A percentile compares a stretch with the other conserved stretches of the same genome.
Conservation (phyloP, 1,140 invertebrate species). For the Papilio xuthus region DNA sequence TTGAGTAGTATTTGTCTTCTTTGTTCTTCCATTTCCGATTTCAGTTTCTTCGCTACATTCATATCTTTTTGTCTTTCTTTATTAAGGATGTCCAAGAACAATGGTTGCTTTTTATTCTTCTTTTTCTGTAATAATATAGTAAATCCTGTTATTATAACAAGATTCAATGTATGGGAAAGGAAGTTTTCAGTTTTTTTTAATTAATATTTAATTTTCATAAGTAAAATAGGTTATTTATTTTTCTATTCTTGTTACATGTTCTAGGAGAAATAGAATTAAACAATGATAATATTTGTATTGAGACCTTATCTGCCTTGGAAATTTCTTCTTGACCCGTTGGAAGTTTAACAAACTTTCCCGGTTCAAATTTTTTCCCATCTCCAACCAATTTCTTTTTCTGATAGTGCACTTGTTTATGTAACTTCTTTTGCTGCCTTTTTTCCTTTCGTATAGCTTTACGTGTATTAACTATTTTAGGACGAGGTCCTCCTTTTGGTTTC, state of each 20-base stretch:
- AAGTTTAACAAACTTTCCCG: conserved; percentile 70
- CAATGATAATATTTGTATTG: conserved; percentile 1
- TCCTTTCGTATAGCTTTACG: conserved; percentile 69
- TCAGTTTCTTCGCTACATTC: conserved; percentile 59
- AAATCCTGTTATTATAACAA: not conserved
- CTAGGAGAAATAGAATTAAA: not conserved
- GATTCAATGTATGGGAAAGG: too few species aligned
- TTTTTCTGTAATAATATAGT: conserved; percentile 51
- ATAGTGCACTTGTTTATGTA: conserved; percentile 68
- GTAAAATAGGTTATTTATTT: not conserved
- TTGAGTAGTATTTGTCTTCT: conserved; percentile 84
- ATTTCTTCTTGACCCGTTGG: conserved; percentile 46
- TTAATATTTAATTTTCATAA: not conserved
- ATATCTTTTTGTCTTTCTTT: conserved; percentile 65
- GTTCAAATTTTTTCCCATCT: conserved; percentile 42
- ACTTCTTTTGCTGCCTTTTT: conserved; percentile 69
- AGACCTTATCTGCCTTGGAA: conserved; percentile 51
- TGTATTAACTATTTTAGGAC: conserved; percentile 58
- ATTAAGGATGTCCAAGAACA: conserved; percentile 57
- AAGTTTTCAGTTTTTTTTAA: too few species aligned
- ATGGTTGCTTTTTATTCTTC: conserved; percentile 51
- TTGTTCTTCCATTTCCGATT: conserved; percentile 72
- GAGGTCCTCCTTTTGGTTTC: conserved; percentile 54
- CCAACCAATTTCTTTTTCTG: conserved; percentile 62
- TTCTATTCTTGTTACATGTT: not conserved